Percentiles rank a stretch among this genome's conserved stretches.
Conservation (phyloP, 1,140 invertebrate genomes). For the Schmidtea mediterranea region DNA sequence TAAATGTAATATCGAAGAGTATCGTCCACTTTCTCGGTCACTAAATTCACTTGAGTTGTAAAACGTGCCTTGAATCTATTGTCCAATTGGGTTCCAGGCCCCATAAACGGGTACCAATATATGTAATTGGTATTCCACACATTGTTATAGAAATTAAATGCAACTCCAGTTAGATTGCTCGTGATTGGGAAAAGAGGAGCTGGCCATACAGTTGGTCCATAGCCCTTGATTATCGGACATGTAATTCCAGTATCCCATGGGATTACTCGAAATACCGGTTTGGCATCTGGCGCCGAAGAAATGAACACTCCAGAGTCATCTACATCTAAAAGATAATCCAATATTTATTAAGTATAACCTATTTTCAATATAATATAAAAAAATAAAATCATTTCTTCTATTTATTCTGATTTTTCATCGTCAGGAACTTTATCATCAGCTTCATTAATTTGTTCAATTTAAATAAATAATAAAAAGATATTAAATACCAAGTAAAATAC, state of each 20-base stretch:
- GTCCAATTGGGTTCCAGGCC: slow-evolving; percentile 8
- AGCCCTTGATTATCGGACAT: slow-evolving; percentile 10
- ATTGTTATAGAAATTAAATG: slow-evolving; percentile 20
- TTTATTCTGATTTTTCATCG: too few relatives aligned
- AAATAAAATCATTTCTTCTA: too few relatives aligned
- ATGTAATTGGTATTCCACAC: slow-evolving; percentile 22
- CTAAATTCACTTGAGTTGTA: not conserved
- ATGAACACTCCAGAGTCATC: too few relatives aligned
- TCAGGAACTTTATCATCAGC: too few relatives aligned
- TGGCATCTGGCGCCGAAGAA: not conserved
- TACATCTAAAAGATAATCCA: too few relatives aligned
- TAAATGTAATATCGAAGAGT: not conserved
- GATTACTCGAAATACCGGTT: slow-evolving; percentile 9
- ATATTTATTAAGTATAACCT: too few relatives aligned
- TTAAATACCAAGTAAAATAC: too few relatives aligned
- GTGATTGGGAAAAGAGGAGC: slow-evolving; percentile 12
- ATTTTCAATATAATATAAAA: too few relatives aligned
- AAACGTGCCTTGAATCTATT: slow-evolving; percentile 13
- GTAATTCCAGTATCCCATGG: slow-evolving; percentile 13
- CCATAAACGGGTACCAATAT: slow-evolving; percentile 16
- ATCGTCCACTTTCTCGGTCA: not conserved
- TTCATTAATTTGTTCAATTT: too few relatives aligned
- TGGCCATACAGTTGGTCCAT: slow-evolving; percentile 13
- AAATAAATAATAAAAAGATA: too few relatives aligned
- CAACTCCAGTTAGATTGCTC: slow-evolving; percentile 12